These are phyloP conservation scores for Chrysolina oricalcia DNA, from an alignment of 2,888 invertebrate species.

Conservation along the genomic window DNA sequence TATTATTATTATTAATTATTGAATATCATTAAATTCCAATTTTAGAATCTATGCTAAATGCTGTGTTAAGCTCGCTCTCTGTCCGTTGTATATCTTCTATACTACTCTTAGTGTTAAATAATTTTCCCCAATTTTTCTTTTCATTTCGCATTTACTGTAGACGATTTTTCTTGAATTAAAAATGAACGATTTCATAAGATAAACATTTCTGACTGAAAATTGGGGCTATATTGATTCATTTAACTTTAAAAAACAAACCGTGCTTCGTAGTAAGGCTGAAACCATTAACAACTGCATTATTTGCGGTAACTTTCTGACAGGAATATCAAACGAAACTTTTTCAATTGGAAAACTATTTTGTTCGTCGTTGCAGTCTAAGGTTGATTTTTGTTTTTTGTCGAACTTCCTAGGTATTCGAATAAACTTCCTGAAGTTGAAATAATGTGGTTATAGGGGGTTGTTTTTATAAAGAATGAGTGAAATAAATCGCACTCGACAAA, in stretches of 20 bases:
- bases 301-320: not conserved
- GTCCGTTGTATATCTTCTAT: too few species aligned
- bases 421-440: not conserved
- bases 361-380: not conserved
- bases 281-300: not conserved
- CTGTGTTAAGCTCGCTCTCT: too few species aligned
- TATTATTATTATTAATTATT: too few species aligned
- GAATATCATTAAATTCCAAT: too few species aligned
- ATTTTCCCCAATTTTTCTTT: too few species aligned
- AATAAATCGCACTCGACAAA: not conserved
- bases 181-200: not conserved
- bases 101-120: too few species aligned
- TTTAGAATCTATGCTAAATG: too few species aligned
- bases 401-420: not conserved
- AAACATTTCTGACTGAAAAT: not conserved
- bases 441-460: not conserved
- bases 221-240: not conserved
- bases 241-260: not conserved
- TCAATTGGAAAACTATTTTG: slow-evolving; percentile 25
- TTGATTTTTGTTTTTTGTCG: slow-evolving; percentile 3
- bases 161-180: not conserved
- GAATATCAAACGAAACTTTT: slow-evolving; percentile 28
- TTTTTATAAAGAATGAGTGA: not conserved
- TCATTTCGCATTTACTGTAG: too few species aligned
- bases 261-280: not conserved